Conservation (phyloP, 2,888 invertebrate genomes). For the Anoplius nigerrimus region DNA sequence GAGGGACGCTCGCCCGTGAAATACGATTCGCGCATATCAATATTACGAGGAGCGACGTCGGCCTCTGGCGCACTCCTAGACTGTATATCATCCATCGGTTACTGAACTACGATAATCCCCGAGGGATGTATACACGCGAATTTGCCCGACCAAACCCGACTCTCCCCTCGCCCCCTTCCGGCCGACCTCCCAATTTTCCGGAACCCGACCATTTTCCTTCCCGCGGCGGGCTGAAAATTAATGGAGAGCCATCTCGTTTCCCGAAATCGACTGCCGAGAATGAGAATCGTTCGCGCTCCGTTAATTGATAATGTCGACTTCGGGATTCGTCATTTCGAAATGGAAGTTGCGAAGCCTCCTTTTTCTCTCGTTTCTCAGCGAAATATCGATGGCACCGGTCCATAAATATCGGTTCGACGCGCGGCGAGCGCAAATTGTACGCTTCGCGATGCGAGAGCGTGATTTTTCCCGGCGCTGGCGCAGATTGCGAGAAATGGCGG, state of each 20-base stretch:
- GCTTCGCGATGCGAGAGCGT: no score
- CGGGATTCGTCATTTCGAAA: no score
- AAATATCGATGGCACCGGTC: no score
- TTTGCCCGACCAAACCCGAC: neutral
- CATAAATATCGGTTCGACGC: no score
- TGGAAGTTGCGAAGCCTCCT: no score
- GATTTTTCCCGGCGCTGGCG: no score
- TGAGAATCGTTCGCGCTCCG: neutral
- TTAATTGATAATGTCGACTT: neutral
- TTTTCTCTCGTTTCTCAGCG: no score
- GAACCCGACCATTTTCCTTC: neutral
- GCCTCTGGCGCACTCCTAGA: slow-evolving; percentile 17
- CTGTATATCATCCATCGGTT: slow-evolving; percentile 25
- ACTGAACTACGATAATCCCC: slow-evolving; percentile 39
- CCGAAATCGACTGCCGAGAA: neutral
- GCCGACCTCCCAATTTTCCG: neutral
- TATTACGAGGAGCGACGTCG: slow-evolving; percentile 41
- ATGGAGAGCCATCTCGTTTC: neutral
- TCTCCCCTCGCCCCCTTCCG: neutral
- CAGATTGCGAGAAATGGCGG: no score
- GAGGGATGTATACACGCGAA: slow-evolving; percentile 4
- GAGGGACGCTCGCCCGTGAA: slow-evolving; percentile 35
- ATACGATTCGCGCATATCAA: slow-evolving; percentile 49
- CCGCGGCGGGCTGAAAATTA: neutral
- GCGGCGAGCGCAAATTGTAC: no score